Percentiles rank a stretch among this genome's conserved stretches.
phyloP scores from a whole-genome alignment of 1,140 invertebrate species.

The Araneus ventricosus region DNA sequence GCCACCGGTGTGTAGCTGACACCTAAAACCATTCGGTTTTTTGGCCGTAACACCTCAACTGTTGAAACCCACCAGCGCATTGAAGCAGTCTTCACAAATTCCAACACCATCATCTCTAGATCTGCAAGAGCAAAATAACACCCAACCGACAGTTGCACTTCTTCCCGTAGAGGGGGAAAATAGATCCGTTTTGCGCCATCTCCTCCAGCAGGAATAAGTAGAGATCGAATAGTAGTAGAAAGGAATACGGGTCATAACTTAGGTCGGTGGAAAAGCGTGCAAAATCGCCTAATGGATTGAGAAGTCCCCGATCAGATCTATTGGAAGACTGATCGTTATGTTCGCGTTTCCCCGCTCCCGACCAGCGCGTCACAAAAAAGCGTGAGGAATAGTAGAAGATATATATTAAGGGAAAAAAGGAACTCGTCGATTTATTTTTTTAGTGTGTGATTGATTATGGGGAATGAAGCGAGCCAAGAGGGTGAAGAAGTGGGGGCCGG shows the following conservation, averaged over 20 bases:
- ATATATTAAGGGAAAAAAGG: not conserved
- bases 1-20: conserved; percentile 15
- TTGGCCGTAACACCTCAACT: conserved; percentile 2
- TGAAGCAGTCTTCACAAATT: no score
- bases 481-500: conserved; percentile 60
- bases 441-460: conserved; percentile 58
- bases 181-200: no score
- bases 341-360: conserved; percentile 20
- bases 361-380: conserved; percentile 42
- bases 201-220: no score
- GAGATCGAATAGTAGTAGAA: not conserved
- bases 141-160: no score
- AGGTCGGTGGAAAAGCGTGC: not conserved
- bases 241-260: not conserved
- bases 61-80: not conserved
- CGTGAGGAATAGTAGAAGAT: not conserved
- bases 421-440: not conserved
- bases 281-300: not conserved
- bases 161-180: no score
- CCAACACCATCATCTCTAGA: no score
- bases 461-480: conserved; percentile 75
- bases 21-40: conserved; percentile 17
- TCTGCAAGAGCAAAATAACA: no score
- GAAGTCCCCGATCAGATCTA: not conserved
- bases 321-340: conserved; percentile 16